A percentile compares a stretch with the other conserved stretches of the same genome.
These are phyloP conservation scores for Adelognathus sp. DNA, from an alignment of 2,888 invertebrate genomes.

Conservation along the genomic window DNA sequence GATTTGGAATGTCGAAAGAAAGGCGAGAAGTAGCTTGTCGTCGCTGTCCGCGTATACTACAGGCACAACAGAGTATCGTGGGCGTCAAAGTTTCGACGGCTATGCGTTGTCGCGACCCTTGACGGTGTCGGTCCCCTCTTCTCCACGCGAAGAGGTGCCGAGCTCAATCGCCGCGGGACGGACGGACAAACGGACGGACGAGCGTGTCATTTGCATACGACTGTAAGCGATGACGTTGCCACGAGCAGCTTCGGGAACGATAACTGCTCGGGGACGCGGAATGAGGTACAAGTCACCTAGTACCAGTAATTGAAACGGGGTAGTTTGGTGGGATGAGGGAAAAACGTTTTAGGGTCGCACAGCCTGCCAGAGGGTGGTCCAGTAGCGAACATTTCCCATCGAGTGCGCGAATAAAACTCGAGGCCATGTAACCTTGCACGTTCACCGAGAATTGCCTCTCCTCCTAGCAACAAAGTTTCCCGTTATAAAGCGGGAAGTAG, in stretches of 20 bases:
- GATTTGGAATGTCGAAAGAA: not conserved
- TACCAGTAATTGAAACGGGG: constrained; percentile 77
- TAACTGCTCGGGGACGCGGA: constrained; percentile 74
- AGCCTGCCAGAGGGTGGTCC: not conserved
- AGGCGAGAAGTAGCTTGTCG: constrained; percentile 13
- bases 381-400: constrained; percentile 33
- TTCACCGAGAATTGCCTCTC: constrained; percentile 5
- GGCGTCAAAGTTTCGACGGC: constrained; percentile 27
- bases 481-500: constrained; percentile 23
- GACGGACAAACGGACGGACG: constrained; percentile 56
- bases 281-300: constrained; percentile 77
- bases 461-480: constrained; percentile 36
- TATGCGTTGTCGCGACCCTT: constrained; percentile 32
- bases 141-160: not conserved
- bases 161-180: constrained; percentile 40
- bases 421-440: constrained; percentile 2
- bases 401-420: constrained; percentile 36
- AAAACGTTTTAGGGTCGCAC: constrained; percentile 43
- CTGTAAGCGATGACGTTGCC: constrained; percentile 62
- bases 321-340: constrained; percentile 66
- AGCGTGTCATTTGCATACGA: constrained; percentile 66
- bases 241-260: constrained; percentile 66
- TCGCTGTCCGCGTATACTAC: not conserved
- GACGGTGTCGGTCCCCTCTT: constrained; percentile 20
- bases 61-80: not conserved